phyloP scores from a whole-genome alignment of 2,797 vertebrate species.

The Poecilia gillii region DNA sequence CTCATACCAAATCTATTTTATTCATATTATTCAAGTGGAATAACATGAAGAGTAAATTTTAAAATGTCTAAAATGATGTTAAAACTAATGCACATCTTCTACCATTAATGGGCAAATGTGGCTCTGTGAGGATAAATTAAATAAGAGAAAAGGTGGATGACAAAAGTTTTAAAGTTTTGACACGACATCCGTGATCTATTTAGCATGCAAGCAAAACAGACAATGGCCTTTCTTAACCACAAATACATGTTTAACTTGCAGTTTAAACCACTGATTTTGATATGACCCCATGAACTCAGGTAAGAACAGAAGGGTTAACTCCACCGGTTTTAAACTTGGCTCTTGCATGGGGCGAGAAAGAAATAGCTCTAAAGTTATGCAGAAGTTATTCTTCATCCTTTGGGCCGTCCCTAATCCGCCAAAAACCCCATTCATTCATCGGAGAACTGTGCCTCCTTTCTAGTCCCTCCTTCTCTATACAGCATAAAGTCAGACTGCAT shows the following conservation, averaged over 20 bases:
- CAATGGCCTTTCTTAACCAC: neutral
- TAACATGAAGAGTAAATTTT: neutral
- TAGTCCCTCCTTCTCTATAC: conserved; percentile 89
- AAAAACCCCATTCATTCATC: conserved; percentile 86
- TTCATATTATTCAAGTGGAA: neutral
- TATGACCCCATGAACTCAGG: conserved; percentile 30
- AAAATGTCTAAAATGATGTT: neutral
- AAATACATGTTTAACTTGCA: neutral
- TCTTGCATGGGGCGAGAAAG: conserved; percentile 77
- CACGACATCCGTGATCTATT: neutral
- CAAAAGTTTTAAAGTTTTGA: neutral
- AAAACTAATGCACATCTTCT: neutral
- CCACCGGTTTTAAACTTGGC: conserved; percentile 78
- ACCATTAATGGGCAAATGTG: neutral
- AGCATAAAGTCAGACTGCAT: conserved; percentile 99
- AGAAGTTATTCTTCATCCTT: conserved; percentile 87
- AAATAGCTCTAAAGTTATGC: conserved; percentile 87
- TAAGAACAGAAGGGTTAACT: conserved; percentile 78
- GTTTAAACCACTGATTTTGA: neutral
- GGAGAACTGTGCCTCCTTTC: conserved; percentile 88
- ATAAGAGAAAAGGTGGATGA: neutral
- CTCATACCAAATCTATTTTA: neutral
- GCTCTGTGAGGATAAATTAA: neutral
- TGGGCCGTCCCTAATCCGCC: conserved; percentile 87
- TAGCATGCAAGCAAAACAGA: neutral